A percentile compares a stretch with the other conserved stretches of the same genome.
Evolutionary conservation across 2,113 vertebrate genomes (phyloP).

Genomic region (Labrus mixtus): DNA sequence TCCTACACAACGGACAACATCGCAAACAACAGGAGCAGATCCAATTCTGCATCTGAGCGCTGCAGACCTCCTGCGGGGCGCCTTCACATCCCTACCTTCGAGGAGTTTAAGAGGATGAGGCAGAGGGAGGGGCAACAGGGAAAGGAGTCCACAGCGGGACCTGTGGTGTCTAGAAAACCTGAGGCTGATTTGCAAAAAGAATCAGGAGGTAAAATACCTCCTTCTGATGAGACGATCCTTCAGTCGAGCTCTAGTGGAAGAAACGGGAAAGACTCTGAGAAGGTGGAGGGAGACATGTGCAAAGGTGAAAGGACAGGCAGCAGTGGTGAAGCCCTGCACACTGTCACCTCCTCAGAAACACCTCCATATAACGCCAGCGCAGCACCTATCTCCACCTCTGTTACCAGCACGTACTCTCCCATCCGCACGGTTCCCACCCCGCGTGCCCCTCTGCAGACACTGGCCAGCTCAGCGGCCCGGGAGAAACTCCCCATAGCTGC

Average conservation of each 20-base stretch:
- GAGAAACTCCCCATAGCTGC: constrained; percentile 12
- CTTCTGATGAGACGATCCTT: background rate
- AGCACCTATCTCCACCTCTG: background rate
- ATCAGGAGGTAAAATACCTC: background rate
- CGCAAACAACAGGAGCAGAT: constrained; percentile 38
- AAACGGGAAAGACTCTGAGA: background rate
- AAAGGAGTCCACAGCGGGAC: constrained; percentile 18
- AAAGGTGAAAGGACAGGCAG: constrained; percentile 1
- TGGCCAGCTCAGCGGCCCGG: constrained; percentile 47
- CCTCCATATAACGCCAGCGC: background rate
- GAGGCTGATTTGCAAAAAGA: background rate
- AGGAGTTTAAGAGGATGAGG: constrained; percentile 92
- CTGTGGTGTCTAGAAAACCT: constrained; percentile 29
- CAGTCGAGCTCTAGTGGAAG: background rate
- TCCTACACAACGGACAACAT: constrained; percentile 83
- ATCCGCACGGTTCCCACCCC: constrained; percentile 86
- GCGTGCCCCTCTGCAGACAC: constrained; percentile 83
- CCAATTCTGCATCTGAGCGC: constrained; percentile 55
- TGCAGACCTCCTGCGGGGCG: constrained; percentile 76
- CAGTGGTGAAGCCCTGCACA: constrained; percentile 15
- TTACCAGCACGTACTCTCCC: constrained; percentile 47
- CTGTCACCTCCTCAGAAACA: constrained; percentile 19
- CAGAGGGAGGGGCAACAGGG: constrained; percentile 73
- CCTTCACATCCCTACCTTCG: constrained; percentile 89
- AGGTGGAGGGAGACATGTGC: constrained; percentile 12